These are phyloP conservation scores for Troides oblongomaculatus DNA, from an alignment of 2,888 invertebrate species.

Conservation along the genomic window DNA sequence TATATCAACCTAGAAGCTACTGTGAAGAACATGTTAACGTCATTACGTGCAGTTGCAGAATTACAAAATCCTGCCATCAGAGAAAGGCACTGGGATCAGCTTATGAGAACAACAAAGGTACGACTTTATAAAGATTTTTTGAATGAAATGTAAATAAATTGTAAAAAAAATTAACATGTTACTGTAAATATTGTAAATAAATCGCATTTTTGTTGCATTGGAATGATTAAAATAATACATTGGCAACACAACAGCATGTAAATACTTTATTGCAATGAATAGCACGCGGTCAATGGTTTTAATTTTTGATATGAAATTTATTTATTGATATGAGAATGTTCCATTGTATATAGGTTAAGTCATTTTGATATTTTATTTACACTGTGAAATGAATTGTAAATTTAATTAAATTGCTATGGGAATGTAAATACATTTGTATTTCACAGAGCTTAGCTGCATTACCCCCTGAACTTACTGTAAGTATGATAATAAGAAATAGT, in stretches of 20 bases:
- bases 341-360: slow-evolving; percentile 46
- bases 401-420: slow-evolving; percentile 38
- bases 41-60: slow-evolving; percentile 95
- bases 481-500: slow-evolving; percentile 58
- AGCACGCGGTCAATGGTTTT: slow-evolving; percentile 25
- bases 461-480: slow-evolving; percentile 89
- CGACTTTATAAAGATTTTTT: slow-evolving; percentile 22
- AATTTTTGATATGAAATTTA: slow-evolving; percentile 7
- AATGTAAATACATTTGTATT: slow-evolving; percentile 78
- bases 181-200: slow-evolving; percentile 41
- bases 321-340: slow-evolving; percentile 14
- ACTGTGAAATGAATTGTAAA: slow-evolving; percentile 24
- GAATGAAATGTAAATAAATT: slow-evolving; percentile 35
- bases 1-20: slow-evolving; percentile 93
- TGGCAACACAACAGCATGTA: slow-evolving; percentile 24
- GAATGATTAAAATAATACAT: slow-evolving; percentile 15
- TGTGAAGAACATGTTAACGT: slow-evolving; percentile 97
- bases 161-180: slow-evolving; percentile 23
- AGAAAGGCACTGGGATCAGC: slow-evolving; percentile 97
- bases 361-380: background rate
- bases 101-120: slow-evolving; percentile 97
- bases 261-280: background rate
- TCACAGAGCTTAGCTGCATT: slow-evolving; percentile 91
- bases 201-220: slow-evolving; percentile 30
- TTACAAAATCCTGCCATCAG: slow-evolving; percentile 97